Conservation (phyloP, 2,888 invertebrate species). For the Netelia virgata region DNA sequence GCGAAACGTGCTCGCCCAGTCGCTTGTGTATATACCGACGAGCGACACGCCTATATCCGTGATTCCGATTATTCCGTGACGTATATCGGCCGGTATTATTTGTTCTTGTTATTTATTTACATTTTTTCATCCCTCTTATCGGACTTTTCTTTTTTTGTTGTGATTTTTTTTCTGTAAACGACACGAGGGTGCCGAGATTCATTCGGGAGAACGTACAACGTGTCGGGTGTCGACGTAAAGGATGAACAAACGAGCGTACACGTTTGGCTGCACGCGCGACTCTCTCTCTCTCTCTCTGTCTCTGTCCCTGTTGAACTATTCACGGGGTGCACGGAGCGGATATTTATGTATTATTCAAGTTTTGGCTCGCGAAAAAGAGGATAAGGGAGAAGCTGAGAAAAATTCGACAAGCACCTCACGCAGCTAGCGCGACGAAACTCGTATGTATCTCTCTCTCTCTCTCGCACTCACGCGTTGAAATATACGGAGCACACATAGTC, state of each 20-base stretch:
- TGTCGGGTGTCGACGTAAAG: background rate
- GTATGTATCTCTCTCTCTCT: background rate
- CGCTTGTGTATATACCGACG: background rate
- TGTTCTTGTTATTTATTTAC: background rate
- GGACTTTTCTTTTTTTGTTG: background rate
- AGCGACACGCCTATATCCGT: background rate
- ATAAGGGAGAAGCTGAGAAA: slow-evolving; percentile 37
- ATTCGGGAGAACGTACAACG: background rate
- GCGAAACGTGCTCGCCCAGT: slow-evolving; percentile 10
- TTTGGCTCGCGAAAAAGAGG: slow-evolving; percentile 27
- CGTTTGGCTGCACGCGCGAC: slow-evolving; percentile 22
- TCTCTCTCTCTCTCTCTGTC: background rate
- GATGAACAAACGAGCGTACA: background rate
- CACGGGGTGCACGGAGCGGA: slow-evolving; percentile 44
- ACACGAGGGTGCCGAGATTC: slow-evolving; percentile 8
- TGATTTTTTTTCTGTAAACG: background rate
- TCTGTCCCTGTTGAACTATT: slow-evolving; percentile 53
- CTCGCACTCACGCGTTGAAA: background rate
- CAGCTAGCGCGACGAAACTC: slow-evolving; percentile 64
- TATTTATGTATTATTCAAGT: slow-evolving; percentile 69
- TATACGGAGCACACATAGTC: background rate
- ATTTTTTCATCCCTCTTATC: background rate
- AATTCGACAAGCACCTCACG: slow-evolving; percentile 73
- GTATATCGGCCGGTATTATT: background rate
- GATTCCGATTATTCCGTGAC: background rate